phyloP scores from a whole-genome alignment of 53 echinoderm and acorn worm species.

The Mesocentrotus franciscanus region DNA sequence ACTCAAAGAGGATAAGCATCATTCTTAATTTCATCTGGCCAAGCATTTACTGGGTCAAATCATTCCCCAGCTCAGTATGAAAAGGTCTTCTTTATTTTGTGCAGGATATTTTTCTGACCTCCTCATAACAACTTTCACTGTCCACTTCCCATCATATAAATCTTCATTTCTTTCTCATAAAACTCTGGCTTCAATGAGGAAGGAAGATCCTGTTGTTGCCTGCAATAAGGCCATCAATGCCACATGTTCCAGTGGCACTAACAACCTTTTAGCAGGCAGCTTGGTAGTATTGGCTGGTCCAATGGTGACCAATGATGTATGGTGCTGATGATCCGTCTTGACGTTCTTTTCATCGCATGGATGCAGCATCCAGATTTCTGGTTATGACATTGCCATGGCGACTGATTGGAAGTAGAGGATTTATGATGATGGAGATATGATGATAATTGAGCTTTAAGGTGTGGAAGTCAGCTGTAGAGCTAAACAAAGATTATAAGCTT shows the following conservation, averaged over 20 bases:
- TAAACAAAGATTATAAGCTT: not conserved
- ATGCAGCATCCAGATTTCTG: conserved; percentile 37
- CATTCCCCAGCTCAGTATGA: conserved; percentile 26
- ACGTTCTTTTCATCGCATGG: conserved; percentile 38
- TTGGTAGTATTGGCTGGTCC: conserved; percentile 22
- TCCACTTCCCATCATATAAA: conserved; percentile 8
- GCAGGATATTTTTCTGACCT: conserved; percentile 31
- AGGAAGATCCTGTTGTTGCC: not conserved
- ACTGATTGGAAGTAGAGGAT: not conserved
- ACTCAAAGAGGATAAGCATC: not conserved
- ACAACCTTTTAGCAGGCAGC: not conserved
- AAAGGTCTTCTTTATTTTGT: not conserved
- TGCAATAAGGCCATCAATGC: not conserved
- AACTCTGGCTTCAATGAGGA: not conserved
- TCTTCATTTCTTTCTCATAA: conserved; percentile 53
- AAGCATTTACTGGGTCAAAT: conserved; percentile 32
- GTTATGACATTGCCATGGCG: conserved; percentile 41
- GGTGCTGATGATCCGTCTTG: not conserved
- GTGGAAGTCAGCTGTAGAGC: not conserved
- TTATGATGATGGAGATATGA: not conserved
- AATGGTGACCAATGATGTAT: conserved; percentile 11
- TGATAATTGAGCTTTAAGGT: conserved; percentile 31
- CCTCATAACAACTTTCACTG: conserved; percentile 27
- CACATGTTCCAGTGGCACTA: not conserved
- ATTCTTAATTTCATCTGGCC: not conserved